A percentile compares a stretch with the other conserved stretches of the same genome.
Conservation (phyloP, 2,888 invertebrate species). For the Zonitis immaculata region DNA sequence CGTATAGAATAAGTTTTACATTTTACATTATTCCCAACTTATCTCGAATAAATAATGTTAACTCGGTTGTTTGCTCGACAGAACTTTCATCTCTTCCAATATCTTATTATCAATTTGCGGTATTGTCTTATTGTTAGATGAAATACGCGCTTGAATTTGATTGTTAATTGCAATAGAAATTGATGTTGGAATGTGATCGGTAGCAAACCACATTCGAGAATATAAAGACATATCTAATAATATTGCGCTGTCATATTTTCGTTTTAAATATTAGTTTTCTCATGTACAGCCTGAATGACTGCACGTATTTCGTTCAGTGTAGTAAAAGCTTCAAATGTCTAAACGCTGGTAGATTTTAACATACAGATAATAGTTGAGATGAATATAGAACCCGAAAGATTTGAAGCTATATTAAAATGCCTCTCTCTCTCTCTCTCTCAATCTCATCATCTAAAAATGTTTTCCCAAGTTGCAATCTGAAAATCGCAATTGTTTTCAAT, state of each 20-base stretch:
- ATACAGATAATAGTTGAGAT: slow-evolving; percentile 15
- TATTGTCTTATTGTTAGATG: slow-evolving; percentile 21
- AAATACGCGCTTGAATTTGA: no score
- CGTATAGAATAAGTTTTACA: background rate
- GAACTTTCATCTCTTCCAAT: no score
- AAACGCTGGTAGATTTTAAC: slow-evolving; percentile 10
- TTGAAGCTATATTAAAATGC: no score
- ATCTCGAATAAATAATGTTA: background rate
- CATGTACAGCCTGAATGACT: slow-evolving; percentile 8
- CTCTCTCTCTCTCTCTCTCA: no score
- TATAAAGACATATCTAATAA: background rate
- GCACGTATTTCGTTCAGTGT: slow-evolving; percentile 8
- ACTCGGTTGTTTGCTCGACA: no score
- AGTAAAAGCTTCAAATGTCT: slow-evolving; percentile 13
- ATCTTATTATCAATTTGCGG: no score
- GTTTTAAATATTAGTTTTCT: slow-evolving; percentile 3
- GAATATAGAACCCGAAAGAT: no score
- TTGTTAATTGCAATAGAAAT: no score
- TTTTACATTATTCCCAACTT: background rate
- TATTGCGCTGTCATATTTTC: background rate
- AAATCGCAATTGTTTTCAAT: no score
- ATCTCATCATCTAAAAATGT: no score
- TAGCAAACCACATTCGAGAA: background rate
- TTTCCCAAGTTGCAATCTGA: no score
- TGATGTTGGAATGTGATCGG: no score